phyloP scores from a whole-genome alignment of 2,888 invertebrate species.

The Trisateles emortualis region DNA sequence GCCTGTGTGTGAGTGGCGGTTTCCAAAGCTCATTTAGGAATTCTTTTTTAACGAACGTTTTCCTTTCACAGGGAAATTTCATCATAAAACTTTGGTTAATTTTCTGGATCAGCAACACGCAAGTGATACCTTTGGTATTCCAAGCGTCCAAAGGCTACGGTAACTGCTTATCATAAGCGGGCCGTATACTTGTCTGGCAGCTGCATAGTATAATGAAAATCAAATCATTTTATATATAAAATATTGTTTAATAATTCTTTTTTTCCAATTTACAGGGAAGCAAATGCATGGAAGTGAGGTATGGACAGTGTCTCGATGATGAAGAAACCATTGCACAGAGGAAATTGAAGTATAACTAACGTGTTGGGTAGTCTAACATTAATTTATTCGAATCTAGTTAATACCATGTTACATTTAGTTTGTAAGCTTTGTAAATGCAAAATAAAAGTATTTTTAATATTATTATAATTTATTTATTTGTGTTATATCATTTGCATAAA shows the following conservation, averaged over 20 bases:
- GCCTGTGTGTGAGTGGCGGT: no score
- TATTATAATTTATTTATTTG: neutral
- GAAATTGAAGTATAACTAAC: slow-evolving; percentile 63
- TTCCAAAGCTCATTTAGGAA: no score
- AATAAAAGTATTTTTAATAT: slow-evolving; percentile 32
- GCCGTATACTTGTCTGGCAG: no score
- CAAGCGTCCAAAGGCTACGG: no score
- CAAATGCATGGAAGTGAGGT: slow-evolving; percentile 87
- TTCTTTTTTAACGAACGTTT: no score
- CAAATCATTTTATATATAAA: no score
- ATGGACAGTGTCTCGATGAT: slow-evolving; percentile 87
- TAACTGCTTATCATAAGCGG: no score
- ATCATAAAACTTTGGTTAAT: no score
- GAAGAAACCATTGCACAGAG: slow-evolving; percentile 72
- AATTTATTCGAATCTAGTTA: slow-evolving; percentile 43
- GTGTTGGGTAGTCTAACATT: slow-evolving; percentile 38
- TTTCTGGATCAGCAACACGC: no score
- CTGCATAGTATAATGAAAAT: no score
- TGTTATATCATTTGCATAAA: neutral
- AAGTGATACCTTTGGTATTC: no score
- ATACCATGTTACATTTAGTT: slow-evolving; percentile 13
- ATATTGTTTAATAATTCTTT: neutral
- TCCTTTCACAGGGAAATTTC: no score
- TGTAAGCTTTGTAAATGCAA: slow-evolving; percentile 47
- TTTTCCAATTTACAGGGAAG: slow-evolving; percentile 82